phyloP scores from a whole-genome alignment of 2,797 vertebrate genomes.

The Pseudochirops corinnae region DNA sequence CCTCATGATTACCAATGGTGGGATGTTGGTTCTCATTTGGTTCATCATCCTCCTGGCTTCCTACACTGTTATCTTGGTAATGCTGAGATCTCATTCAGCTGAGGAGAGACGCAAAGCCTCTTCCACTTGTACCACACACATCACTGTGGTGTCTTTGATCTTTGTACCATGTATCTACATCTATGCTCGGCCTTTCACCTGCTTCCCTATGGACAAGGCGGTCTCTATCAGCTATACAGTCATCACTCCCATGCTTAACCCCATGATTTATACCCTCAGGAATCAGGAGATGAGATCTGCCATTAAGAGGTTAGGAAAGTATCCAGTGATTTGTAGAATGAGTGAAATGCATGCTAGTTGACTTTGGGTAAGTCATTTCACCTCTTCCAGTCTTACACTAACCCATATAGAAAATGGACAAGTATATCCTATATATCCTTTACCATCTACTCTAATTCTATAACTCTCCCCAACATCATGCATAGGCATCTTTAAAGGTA shows the following conservation, averaged over 20 bases:
- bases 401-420: not conserved
- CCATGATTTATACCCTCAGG: constrained; percentile 74
- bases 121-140: constrained; percentile 74
- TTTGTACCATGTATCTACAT: constrained; percentile 75
- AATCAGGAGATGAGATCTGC: constrained; percentile 75
- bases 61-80: constrained; percentile 60
- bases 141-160: constrained; percentile 70
- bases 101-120: constrained; percentile 60
- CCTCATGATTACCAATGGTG: constrained; percentile 76
- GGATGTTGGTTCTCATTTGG: constrained; percentile 68
- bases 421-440: not conserved
- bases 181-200: constrained; percentile 64
- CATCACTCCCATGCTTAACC: constrained; percentile 75
- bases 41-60: constrained; percentile 68
- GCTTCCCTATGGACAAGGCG: constrained; percentile 71
- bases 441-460: not conserved
- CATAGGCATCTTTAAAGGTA: not conserved
- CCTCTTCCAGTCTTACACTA: not conserved
- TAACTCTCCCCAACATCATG: not conserved
- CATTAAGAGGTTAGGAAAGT: constrained; percentile 61
- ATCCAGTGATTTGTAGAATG: constrained; percentile 9
- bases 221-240: constrained; percentile 63
- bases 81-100: constrained; percentile 58
- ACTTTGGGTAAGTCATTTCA: not conserved
- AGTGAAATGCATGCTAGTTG: constrained; percentile 11